phyloP scores from a whole-genome alignment of 2,888 invertebrate species.

The Hofmannophila pseudospretella region DNA sequence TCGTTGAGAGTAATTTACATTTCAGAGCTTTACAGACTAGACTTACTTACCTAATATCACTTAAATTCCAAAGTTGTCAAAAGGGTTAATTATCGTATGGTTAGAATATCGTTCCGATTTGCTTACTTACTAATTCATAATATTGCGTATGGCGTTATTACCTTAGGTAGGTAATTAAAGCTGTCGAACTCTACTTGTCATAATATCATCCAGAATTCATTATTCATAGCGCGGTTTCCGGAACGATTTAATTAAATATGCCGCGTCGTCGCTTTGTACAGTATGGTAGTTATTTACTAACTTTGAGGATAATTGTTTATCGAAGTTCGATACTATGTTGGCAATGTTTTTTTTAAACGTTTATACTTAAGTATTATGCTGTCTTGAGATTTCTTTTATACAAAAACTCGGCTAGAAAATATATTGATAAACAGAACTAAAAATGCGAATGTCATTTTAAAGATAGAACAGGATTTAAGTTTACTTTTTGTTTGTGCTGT shows the following conservation, averaged over 20 bases:
- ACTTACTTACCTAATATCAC: too few relatives aligned
- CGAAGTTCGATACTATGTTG: conserved; percentile 27
- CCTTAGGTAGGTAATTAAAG: conserved; percentile 49
- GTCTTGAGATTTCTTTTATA: neutral
- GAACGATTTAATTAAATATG: conserved; percentile 68
- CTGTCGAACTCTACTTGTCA: conserved; percentile 53
- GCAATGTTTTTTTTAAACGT: conserved; percentile 16
- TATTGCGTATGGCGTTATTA: conserved; percentile 32
- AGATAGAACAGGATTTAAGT: conserved; percentile 68
- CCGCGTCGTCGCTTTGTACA: conserved; percentile 40
- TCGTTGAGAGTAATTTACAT: too few relatives aligned
- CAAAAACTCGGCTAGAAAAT: neutral
- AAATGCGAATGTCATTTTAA: conserved; percentile 59
- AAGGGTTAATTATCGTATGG: neutral
- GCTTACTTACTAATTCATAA: conserved; percentile 36
- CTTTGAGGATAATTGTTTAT: conserved; percentile 45
- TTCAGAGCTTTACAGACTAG: too few relatives aligned
- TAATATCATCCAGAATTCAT: conserved; percentile 46
- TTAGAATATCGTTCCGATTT: neutral
- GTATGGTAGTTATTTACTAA: conserved; percentile 43
- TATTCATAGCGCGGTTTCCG: conserved; percentile 47
- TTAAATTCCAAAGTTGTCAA: neutral
- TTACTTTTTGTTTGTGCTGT: conserved; percentile 56
- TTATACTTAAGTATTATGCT: neutral
- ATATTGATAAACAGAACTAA: conserved; percentile 25